phyloP scores from a whole-genome alignment of 2,113 vertebrate species.

The Shinisaurus crocodilurus region DNA sequence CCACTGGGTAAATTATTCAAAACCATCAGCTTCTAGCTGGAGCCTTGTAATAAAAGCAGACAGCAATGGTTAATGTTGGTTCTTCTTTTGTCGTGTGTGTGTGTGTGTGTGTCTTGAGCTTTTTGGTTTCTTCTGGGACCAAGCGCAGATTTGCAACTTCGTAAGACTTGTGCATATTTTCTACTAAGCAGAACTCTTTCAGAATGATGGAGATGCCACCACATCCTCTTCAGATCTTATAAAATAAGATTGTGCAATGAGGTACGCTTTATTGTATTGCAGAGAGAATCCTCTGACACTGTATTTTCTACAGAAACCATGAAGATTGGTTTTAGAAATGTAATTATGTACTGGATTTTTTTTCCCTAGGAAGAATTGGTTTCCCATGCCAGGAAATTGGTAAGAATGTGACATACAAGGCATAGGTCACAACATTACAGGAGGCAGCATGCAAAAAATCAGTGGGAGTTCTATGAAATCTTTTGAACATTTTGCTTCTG shows the following conservation, averaged over 20 bases:
- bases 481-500: not conserved
- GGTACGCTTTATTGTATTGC: constrained; percentile 30
- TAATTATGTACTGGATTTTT: constrained; percentile 29
- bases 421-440: constrained; percentile 37
- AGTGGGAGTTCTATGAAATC: not conserved
- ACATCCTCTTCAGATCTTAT: constrained; percentile 49
- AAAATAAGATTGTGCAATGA: constrained; percentile 48
- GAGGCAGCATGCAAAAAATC: not conserved
- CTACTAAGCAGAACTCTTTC: constrained; percentile 58
- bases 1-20: constrained; percentile 48
- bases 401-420: constrained; percentile 15
- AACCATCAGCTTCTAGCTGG: constrained; percentile 52
- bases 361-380: constrained; percentile 19
- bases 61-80: constrained; percentile 39
- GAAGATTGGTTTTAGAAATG: constrained; percentile 36
- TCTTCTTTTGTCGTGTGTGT: constrained; percentile 25
- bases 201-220: constrained; percentile 51
- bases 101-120: constrained; percentile 30
- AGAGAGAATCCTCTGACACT: constrained; percentile 41
- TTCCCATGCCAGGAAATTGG: constrained; percentile 42
- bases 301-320: constrained; percentile 50
- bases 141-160: constrained; percentile 41
- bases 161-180: constrained; percentile 40
- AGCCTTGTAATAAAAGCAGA: constrained; percentile 58
- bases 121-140: constrained; percentile 68